These are phyloP conservation scores for Panthera leo DNA, from an alignment of 2,113 vertebrate genomes.

Conservation along the genomic window DNA sequence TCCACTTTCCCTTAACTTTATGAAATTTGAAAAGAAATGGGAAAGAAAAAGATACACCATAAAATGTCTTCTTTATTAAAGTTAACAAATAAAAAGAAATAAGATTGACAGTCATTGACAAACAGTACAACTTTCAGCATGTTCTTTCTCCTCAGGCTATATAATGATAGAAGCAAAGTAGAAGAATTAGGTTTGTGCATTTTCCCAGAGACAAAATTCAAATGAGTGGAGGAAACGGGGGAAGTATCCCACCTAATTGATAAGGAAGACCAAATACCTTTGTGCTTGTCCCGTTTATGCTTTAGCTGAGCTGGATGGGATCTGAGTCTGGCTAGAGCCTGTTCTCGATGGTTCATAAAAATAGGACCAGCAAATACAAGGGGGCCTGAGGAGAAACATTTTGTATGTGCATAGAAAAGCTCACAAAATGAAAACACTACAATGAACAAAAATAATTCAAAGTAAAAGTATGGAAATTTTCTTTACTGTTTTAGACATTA, in stretches of 20 bases:
- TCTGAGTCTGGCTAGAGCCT: slow-evolving; percentile 99
- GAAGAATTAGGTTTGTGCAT: slow-evolving; percentile 81
- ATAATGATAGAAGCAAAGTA: slow-evolving; percentile 77
- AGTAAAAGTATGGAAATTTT: slow-evolving; percentile 84
- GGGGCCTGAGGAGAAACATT: slow-evolving; percentile 99
- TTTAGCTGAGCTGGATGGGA: slow-evolving; percentile 98
- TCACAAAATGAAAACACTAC: slow-evolving; percentile 91
- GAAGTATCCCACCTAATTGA: slow-evolving; percentile 88
- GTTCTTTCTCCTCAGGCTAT: slow-evolving; percentile 84
- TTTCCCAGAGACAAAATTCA: slow-evolving; percentile 83
- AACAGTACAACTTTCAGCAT: slow-evolving; percentile 42
- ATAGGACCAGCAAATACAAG: slow-evolving; percentile 98
- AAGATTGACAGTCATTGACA: slow-evolving; percentile 33
- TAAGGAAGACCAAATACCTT: slow-evolving; percentile 98
- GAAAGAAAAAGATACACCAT: slow-evolving; percentile 26
- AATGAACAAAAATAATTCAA: slow-evolving; percentile 85
- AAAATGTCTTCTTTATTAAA: slow-evolving; percentile 44
- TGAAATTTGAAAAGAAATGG: slow-evolving; percentile 59
- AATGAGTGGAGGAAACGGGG: slow-evolving; percentile 84
- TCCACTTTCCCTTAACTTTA: slow-evolving; percentile 8
- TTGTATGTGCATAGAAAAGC: slow-evolving; percentile 99
- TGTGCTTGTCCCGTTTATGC: slow-evolving; percentile 99
- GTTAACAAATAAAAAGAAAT: slow-evolving; percentile 30
- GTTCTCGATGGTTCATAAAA: slow-evolving; percentile 99
- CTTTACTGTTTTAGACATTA: slow-evolving; percentile 48